Base-by-base conservation (phyloP, 2,888 invertebrate species). In the Tetragonula carbonaria region DNA sequence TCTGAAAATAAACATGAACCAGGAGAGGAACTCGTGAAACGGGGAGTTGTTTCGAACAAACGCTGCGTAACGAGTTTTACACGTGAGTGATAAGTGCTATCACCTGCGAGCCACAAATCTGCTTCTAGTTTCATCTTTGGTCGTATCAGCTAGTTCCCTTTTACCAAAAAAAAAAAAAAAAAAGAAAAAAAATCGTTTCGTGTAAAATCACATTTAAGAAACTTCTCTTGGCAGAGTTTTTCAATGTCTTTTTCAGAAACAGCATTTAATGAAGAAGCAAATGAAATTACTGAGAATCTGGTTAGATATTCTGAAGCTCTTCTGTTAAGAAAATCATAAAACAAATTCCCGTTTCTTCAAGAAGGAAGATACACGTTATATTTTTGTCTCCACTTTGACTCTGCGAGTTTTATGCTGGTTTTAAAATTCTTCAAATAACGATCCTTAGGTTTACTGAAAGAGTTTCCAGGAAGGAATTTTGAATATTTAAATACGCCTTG, bases 1-100 rank as follows among this genome's bases (percentile, higher is more conserved):
- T 55, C 81, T 33, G 50, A 63, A 74, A 80, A 82, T 82, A 82
- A 82, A 80, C 81, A 68, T 21, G 53, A n/a, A 16, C n/a, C 4
- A 21, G 21, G 13, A 66, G 63, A 62, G 28, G 21, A 33, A 28
- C 33, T 21, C 16, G 33, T 16, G 53, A 65, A 74, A 72, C 21
- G 50, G 51, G 50, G 23, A 53, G 66, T 62, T 80, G 72, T 80
- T 79, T 51, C 28, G n/a, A 23, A 59, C 53, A 72, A 80, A 59
- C 53, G 45, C 21, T 38, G 18, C 67, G 72, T 72, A 72, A 72
- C 80, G 28, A 53, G 59, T 59, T 28, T 51, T 50, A 16, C 8
- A 28, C n/a, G 23, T 51, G 51, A 68, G 16, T 33, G 21, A 76
- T 59, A 21, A 28, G 33, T 23, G 45, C 28, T 66, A 33, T 50